Evolutionary conservation across 2,888 invertebrate genomes (phyloP).

Genomic region (Drosophila falleni): DNA sequence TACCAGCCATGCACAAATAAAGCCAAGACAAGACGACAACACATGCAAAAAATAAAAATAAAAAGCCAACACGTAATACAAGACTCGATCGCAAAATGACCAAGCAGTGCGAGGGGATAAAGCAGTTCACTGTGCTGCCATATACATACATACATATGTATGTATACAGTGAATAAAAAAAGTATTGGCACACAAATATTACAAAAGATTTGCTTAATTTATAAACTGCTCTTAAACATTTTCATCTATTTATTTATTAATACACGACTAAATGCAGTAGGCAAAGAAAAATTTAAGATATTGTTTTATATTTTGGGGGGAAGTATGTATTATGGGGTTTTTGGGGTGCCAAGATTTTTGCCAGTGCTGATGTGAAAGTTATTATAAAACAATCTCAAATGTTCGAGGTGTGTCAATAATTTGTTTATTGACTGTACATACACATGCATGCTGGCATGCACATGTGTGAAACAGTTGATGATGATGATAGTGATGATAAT

Average conservation of each 20-base stretch:
- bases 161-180: not conserved
- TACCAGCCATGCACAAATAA: constrained; percentile 70
- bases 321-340: no score
- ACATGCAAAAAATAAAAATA: constrained; percentile 37
- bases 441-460: not conserved
- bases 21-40: constrained; percentile 50
- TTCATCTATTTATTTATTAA: no score
- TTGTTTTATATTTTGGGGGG: no score
- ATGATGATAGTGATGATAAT: constrained; percentile 31
- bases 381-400: not conserved
- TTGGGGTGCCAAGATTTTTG: no score
- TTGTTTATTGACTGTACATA: constrained; percentile 1
- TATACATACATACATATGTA: no score
- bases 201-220: not conserved
- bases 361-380: not conserved
- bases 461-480: not conserved
- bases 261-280: no score
- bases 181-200: not conserved
- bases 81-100: constrained; percentile 28
- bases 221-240: not conserved
- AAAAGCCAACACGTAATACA: constrained; percentile 75
- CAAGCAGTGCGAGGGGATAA: constrained; percentile 17
- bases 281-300: no score
- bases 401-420: not conserved
- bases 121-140: constrained; percentile 15